Percentiles rank a stretch among this genome's conserved stretches.
Conservation (phyloP, 37 sponge, comb jelly and placozoan species). For the Cliona cf. orientalis region DNA sequence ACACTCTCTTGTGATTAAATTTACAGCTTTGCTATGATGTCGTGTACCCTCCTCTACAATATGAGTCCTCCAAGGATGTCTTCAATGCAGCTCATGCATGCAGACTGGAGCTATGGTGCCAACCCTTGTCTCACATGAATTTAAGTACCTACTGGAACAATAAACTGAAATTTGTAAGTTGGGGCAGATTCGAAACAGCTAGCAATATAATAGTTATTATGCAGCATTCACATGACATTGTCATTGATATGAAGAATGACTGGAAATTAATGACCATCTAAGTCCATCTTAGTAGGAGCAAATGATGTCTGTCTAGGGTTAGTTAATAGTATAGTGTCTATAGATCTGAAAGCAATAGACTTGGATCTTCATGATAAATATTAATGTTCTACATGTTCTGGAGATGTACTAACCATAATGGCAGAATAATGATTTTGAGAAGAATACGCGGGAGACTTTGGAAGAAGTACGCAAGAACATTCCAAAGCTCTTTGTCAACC, state of each 20-base stretch:
- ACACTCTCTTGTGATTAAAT: no score
- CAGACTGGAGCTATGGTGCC: conserved; percentile 87
- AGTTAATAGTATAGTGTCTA: no score
- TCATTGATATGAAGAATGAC: conserved; percentile 81
- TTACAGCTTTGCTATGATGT: conserved; percentile 79
- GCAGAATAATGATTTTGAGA: conserved; percentile 74
- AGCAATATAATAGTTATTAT: no score
- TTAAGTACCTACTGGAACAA: conserved; percentile 60
- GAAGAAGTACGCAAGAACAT: conserved; percentile 60
- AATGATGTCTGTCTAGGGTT: conserved; percentile 85
- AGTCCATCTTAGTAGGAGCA: conserved; percentile 76
- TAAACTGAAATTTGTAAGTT: conserved; percentile 54
- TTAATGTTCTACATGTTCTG: conserved; percentile 81
- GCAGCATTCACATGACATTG: no score
- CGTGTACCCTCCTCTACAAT: conserved; percentile 75
- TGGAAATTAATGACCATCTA: conserved; percentile 86
- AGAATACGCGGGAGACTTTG: conserved; percentile 46
- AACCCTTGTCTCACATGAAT: conserved; percentile 69
- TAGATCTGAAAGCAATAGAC: no score
- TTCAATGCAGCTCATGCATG: conserved; percentile 87
- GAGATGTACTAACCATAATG: conserved; percentile 47
- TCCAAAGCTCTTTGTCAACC: conserved; percentile 81
- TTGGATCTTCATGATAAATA: no score
- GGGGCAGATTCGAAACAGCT: no score
- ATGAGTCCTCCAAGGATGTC: conserved; percentile 70